These are phyloP conservation scores for Zonotrichia leucophrys DNA, from an alignment of 2,113 vertebrate genomes.

Conservation along the genomic window DNA sequence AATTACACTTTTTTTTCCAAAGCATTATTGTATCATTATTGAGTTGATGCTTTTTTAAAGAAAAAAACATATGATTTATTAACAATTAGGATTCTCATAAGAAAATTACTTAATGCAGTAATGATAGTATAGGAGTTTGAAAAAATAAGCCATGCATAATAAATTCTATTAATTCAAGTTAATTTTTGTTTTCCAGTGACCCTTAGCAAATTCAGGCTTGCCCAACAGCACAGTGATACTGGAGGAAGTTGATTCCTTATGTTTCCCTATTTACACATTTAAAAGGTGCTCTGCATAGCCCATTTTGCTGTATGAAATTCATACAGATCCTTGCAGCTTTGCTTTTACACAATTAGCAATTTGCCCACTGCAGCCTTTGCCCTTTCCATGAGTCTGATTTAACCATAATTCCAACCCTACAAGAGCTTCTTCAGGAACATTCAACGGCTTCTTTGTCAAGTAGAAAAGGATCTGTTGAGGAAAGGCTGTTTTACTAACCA, in stretches of 20 bases:
- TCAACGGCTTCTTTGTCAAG: background rate
- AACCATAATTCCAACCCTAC: background rate
- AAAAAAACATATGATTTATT: background rate
- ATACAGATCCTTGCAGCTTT: background rate
- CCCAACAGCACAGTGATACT: background rate
- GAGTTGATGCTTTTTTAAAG: background rate
- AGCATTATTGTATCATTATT: background rate
- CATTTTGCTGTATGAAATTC: background rate
- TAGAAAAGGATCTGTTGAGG: background rate
- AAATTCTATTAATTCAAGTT: conserved; percentile 15
- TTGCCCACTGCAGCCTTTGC: background rate
- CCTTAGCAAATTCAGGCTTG: conserved; percentile 10
- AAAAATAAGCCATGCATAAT: background rate
- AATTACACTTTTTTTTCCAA: background rate
- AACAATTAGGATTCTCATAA: background rate
- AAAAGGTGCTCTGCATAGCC: background rate
- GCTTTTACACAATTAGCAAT: background rate
- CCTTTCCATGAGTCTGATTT: background rate
- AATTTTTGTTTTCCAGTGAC: conserved; percentile 6
- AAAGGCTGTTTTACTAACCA: background rate
- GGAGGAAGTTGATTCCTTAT: background rate
- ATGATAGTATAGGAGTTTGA: background rate
- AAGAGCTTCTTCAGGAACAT: background rate
- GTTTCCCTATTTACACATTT: conserved; percentile 6
- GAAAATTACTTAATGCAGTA: background rate